Evolutionary conservation across 2,888 invertebrate genomes (phyloP).

Genomic region (Scaptomyza polygonia): DNA sequence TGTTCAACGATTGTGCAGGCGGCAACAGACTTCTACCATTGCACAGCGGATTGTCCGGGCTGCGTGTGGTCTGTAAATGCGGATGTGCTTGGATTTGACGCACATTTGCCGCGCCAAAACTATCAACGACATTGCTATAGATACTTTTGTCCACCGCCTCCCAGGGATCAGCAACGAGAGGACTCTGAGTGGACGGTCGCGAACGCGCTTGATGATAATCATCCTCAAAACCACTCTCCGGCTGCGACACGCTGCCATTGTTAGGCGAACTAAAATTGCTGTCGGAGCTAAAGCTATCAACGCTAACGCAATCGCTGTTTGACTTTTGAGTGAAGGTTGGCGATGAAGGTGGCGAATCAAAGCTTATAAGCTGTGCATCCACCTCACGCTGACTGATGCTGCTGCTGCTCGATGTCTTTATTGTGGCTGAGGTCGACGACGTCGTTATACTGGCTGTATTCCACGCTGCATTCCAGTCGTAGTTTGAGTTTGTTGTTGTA

Average conservation of each 20-base stretch:
- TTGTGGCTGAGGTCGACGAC: slow-evolving; percentile 10
- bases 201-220: slow-evolving; percentile 86
- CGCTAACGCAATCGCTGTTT: slow-evolving; percentile 90
- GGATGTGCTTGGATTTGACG: slow-evolving; percentile 69
- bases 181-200: slow-evolving; percentile 85
- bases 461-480: slow-evolving; percentile 80
- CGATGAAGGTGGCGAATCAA: slow-evolving; percentile 90
- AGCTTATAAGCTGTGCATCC: slow-evolving; percentile 87
- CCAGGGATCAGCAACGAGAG: slow-evolving; percentile 83
- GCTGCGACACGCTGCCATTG: slow-evolving; percentile 88
- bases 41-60: slow-evolving; percentile 86
- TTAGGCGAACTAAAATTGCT: slow-evolving; percentile 87
- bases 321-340: slow-evolving; percentile 90
- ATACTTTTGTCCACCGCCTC: slow-evolving; percentile 77
- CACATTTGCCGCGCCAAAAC: slow-evolving; percentile 83
- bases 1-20: slow-evolving; percentile 84
- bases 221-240: slow-evolving; percentile 93
- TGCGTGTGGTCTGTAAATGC: slow-evolving; percentile 33
- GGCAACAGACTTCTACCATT: slow-evolving; percentile 85
- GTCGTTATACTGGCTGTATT: slow-evolving; percentile 55
- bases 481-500: slow-evolving; percentile 18
- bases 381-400: slow-evolving; percentile 37
- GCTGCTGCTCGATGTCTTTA: slow-evolving; percentile 18
- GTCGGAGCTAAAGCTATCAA: slow-evolving; percentile 91
- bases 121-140: slow-evolving; percentile 49